These are phyloP conservation scores for Platysteira castanea DNA, from an alignment of 2,113 vertebrate genomes.

Conservation along the genomic window DNA sequence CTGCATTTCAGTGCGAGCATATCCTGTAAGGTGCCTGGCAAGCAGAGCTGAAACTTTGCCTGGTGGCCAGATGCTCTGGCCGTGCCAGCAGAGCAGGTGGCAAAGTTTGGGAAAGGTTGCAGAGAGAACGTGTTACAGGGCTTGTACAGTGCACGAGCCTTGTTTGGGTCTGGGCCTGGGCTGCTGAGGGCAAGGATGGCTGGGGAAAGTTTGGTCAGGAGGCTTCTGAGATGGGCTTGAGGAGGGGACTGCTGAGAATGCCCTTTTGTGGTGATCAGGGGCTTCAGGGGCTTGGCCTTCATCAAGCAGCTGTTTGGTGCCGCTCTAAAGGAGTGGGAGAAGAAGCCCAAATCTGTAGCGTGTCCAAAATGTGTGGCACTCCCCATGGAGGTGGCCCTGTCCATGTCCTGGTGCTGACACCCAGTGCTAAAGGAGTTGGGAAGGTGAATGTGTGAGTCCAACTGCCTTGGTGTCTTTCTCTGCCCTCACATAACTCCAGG, in stretches of 20 bases:
- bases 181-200: not conserved
- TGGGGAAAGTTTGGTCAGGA: not conserved
- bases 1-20: not conserved
- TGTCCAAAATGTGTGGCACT: not conserved
- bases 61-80: not conserved
- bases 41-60: not conserved
- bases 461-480: not conserved
- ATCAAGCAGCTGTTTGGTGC: not conserved
- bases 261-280: not conserved
- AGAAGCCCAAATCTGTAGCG: fast-evolving
- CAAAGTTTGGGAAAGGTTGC: constrained; percentile 1
- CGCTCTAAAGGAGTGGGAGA: not conserved
- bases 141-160: fast-evolving
- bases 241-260: not conserved
- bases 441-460: not conserved
- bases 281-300: not conserved
- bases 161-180: not conserved
- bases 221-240: not conserved
- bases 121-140: not conserved
- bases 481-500: not conserved
- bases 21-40: constrained; percentile 2
- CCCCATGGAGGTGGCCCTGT: not conserved
- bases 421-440: not conserved
- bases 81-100: not conserved
- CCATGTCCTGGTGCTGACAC: not conserved